Conservation (phyloP, 2,888 invertebrate species). For the Sphinx pinastri region DNA sequence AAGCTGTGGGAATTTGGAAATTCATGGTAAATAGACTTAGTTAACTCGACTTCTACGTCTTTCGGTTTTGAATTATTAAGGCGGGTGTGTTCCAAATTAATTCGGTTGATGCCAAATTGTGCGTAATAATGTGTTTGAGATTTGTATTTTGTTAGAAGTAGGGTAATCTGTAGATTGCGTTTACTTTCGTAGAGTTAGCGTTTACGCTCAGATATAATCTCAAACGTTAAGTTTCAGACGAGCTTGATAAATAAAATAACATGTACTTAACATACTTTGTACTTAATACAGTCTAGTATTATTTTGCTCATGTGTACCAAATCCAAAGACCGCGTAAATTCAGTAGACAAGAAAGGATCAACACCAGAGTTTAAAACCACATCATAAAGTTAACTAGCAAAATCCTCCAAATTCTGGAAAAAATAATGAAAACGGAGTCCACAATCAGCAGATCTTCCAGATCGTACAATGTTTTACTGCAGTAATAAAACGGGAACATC, state of each 20-base stretch:
- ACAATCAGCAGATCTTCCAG: slow-evolving; percentile 22
- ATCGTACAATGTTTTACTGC: slow-evolving; percentile 26
- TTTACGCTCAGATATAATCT: background rate
- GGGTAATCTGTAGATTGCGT: background rate
- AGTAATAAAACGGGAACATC: slow-evolving; percentile 28
- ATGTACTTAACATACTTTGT: too few species aligned
- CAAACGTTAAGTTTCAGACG: background rate
- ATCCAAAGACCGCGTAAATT: background rate
- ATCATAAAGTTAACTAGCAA: background rate
- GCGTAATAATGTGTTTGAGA: background rate
- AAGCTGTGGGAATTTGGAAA: slow-evolving; percentile 46
- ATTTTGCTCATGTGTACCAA: too few species aligned
- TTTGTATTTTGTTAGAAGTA: background rate
- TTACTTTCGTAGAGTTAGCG: too few species aligned
- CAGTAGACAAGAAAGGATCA: background rate
- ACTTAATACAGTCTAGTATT: too few species aligned
- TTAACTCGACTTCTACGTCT: slow-evolving; percentile 34
- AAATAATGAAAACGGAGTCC: slow-evolving; percentile 11
- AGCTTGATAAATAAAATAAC: background rate
- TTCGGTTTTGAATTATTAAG: slow-evolving; percentile 31
- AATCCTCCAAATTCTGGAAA: background rate
- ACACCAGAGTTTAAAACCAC: background rate
- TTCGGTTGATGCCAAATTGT: slow-evolving; percentile 10
- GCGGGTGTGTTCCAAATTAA: slow-evolving; percentile 17
- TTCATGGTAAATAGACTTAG: slow-evolving; percentile 48